Conservation (phyloP, 53 echinoderm and acorn worm genomes). For the Antedon mediterranea region DNA sequence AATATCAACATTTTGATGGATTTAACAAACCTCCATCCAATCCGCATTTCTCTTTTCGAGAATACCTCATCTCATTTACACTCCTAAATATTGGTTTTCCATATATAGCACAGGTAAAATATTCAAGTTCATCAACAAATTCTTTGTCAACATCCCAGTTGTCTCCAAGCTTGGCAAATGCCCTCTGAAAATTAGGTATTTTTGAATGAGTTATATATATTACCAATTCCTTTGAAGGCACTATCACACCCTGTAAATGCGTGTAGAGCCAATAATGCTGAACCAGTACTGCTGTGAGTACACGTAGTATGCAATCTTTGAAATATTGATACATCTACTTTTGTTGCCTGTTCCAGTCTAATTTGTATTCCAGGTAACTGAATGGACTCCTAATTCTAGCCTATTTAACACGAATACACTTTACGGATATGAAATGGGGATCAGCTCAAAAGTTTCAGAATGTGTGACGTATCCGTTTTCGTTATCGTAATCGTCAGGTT, state of each 20-base stretch:
- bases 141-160: conserved; percentile 10
- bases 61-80: conserved; percentile 9
- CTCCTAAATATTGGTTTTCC: not conserved
- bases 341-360: conserved; percentile 2
- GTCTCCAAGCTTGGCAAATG: conserved; percentile 11
- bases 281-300: too few species aligned
- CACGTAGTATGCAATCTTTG: too few species aligned
- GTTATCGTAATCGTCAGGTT: too few species aligned
- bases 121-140: too few species aligned
- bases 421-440: too few species aligned
- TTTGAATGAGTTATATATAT: conserved; percentile 9
- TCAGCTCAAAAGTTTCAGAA: too few species aligned
- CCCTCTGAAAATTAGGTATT: conserved; percentile 6
- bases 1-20: not conserved
- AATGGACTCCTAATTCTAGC: too few species aligned
- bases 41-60: conserved; percentile 13
- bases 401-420: too few species aligned
- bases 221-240: conserved; percentile 22
- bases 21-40: too few species aligned
- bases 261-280: conserved; percentile 14
- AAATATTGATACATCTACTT: not conserved
- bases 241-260: too few species aligned
- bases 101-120: conserved; percentile 30
- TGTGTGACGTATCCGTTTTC: too few species aligned
- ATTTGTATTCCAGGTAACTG: too few species aligned